A percentile compares a stretch with the other conserved stretches of the same genome.
Evolutionary conservation across 2,113 vertebrate species (phyloP).

Genomic region (Rhombomys opimus): DNA sequence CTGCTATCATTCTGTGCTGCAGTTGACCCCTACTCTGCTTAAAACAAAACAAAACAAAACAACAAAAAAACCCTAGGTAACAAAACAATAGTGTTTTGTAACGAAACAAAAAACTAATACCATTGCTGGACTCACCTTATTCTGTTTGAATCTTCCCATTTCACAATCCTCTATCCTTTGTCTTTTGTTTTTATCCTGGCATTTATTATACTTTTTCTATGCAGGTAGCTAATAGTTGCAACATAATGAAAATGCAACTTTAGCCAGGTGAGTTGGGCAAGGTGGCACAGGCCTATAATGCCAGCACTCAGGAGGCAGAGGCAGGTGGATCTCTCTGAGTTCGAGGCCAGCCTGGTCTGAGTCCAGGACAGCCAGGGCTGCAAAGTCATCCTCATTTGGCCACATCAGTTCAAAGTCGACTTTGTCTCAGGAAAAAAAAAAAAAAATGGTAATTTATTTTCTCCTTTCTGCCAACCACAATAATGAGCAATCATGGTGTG

Average conservation of each 20-base stretch:
- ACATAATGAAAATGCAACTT: background rate
- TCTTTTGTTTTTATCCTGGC: background rate
- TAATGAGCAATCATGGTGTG: background rate
- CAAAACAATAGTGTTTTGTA: no score
- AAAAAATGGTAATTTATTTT: background rate
- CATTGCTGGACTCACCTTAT: conserved; percentile 9
- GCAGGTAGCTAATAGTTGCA: conserved; percentile 3
- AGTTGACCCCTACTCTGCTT: background rate
- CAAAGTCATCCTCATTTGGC: background rate
- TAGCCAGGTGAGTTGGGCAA: no score
- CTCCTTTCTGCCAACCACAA: conserved; percentile 5
- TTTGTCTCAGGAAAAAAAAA: background rate
- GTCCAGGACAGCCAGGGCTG: no score
- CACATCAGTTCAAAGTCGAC: background rate
- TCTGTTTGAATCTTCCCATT: background rate
- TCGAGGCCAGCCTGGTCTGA: no score
- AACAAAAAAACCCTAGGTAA: no score
- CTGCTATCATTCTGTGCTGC: background rate
- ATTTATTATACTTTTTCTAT: background rate
- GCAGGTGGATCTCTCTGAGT: background rate
- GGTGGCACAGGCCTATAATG: background rate
- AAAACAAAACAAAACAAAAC: no score
- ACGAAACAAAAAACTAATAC: background rate
- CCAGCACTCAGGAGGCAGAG: background rate
- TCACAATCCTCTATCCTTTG: background rate